phyloP scores from a whole-genome alignment of 2,797 vertebrate genomes.

The Galagoides demidoff region DNA sequence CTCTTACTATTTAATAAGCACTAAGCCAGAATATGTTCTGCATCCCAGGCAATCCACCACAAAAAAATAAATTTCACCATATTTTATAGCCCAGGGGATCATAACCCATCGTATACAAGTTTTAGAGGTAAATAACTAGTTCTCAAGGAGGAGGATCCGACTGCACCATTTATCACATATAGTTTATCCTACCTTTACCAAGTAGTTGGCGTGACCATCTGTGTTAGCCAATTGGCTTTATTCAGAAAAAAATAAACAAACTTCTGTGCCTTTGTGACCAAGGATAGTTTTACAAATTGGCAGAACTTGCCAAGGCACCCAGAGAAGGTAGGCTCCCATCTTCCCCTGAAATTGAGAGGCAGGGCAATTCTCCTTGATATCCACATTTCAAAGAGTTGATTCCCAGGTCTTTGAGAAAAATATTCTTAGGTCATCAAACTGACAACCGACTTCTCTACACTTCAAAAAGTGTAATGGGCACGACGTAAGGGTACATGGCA shows the following conservation, averaged over 20 bases:
- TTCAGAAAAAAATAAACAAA: background rate
- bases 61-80: background rate
- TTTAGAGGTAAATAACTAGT: background rate
- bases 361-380: background rate
- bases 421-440: background rate
- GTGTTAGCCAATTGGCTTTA: background rate
- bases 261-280: background rate
- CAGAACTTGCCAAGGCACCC: background rate
- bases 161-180: background rate
- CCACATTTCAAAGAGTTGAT: background rate
- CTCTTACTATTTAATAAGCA: constrained; percentile 6
- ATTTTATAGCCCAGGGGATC: background rate
- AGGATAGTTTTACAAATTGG: background rate
- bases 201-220: background rate
- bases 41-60: background rate
- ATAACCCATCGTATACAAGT: background rate
- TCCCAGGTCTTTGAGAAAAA: background rate
- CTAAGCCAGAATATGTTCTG: background rate
- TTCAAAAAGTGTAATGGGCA: background rate
- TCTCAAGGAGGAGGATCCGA: background rate
- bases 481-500: no score
- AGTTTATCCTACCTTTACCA: background rate
- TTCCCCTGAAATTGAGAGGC: background rate
- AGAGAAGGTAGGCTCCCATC: background rate
- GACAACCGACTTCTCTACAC: background rate